Evolutionary conservation across 2,888 invertebrate species (phyloP).

Genomic region (Xanthia togata): DNA sequence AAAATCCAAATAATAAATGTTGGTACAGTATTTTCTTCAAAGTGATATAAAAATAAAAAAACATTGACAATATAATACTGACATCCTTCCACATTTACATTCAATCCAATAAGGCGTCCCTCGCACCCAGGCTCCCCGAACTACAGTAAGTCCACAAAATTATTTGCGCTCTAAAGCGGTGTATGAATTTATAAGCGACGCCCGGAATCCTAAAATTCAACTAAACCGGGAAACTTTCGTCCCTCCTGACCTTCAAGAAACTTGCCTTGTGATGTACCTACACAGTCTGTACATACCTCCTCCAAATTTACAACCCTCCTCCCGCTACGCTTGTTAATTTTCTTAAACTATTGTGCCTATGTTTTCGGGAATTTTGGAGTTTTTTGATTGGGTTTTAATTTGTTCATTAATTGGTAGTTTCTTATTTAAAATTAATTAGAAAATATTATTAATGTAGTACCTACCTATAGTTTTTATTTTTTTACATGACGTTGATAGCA

Average conservation of each 20-base stretch:
- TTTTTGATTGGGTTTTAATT: slow-evolving; percentile 13
- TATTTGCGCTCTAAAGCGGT: slow-evolving; percentile 63
- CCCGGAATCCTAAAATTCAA: slow-evolving; percentile 67
- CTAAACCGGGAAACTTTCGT: slow-evolving; percentile 61
- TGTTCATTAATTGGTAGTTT: not conserved
- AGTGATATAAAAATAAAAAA: not conserved
- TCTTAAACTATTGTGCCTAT: slow-evolving; percentile 48
- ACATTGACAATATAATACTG: not conserved
- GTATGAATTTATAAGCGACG: slow-evolving; percentile 65
- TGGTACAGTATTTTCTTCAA: not conserved
- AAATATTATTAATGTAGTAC: not conserved
- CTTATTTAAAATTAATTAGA: not conserved
- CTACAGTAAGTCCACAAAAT: slow-evolving; percentile 60
- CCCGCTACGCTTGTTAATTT: slow-evolving; percentile 49
- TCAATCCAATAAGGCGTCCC: slow-evolving; percentile 13
- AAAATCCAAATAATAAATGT: not conserved
- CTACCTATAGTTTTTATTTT: too few species aligned
- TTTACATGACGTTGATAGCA: too few species aligned
- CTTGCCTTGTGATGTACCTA: slow-evolving; percentile 54
- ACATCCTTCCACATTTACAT: slow-evolving; percentile 9
- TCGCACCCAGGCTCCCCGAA: not conserved
- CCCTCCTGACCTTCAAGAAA: slow-evolving; percentile 57
- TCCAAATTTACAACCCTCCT: slow-evolving; percentile 48
- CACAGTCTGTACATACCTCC: slow-evolving; percentile 38
- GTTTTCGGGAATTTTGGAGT: slow-evolving; percentile 17